Evolutionary conservation across 2,888 invertebrate species (phyloP), one percentile per base, ranked within the genome.

Genomic region (Platycheirus rosarum): DNA sequence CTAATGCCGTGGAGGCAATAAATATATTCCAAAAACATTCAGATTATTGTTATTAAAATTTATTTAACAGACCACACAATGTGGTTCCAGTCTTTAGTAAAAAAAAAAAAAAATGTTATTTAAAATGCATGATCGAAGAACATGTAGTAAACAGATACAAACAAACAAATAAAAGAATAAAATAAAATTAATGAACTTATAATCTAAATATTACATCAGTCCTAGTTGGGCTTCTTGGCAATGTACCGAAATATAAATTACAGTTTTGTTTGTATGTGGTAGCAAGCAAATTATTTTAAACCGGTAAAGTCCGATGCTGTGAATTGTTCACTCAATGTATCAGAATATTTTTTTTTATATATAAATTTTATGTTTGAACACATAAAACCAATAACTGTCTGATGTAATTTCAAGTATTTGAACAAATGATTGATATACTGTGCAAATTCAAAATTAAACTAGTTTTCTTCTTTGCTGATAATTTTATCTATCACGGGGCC

Each of bases 401-500:
- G 8, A 44, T 35, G 32, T 1, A 13, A 46, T n/a, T n/a, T n/a
- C n/a, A n/a, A n/a, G n/a, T n/a, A n/a, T n/a, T n/a, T n/a, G n/a
- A n/a, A n/a, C n/a, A n/a, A n/a, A n/a, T n/a, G n/a, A n/a, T n/a
- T n/a, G n/a, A n/a, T 44, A 63, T 37, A 55, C 13, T 16, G 14
- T 32, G 20, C 37, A 40, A 32, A 16, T n/a, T 16, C 20, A 16
- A 53, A 29, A 11, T 40, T 26, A 57, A 51, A 20, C 63, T 63
- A 73, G 60, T 62, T 76, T 18, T 49, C 18, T 16, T 37, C 60
- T 20, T 70, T 76, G 29, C 74, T 85, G 37, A 88, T 86, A 62
- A 90, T 88, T 8, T 88, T 88, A 60, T 89, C 88, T 85, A 90
- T 86, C 35, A 87, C 82, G 2, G 86, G 29, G 6, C 89, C 87